Evolutionary conservation across 1,140 invertebrate genomes (phyloP).

Genomic region (Anthonomus grandis): DNA sequence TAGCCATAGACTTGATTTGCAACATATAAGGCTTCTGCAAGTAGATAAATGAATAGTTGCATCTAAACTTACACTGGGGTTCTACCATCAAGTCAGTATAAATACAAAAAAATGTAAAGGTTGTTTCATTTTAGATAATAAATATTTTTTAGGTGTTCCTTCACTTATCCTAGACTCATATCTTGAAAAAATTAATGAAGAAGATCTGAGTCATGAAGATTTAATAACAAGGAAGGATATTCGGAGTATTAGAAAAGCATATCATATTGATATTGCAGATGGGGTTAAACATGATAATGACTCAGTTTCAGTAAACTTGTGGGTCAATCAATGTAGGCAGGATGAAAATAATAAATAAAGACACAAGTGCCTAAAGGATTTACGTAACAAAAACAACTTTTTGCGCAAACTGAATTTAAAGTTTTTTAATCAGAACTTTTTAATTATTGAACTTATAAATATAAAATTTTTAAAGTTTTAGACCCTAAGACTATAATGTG

Average conservation of each 20-base stretch:
- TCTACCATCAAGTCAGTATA: not conserved
- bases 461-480: no score
- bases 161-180: not conserved
- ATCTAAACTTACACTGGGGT: slow-evolving; percentile 8
- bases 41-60: not conserved
- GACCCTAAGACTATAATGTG: no score
- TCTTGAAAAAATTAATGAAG: not conserved
- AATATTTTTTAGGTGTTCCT: not conserved
- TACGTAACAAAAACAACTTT: no score
- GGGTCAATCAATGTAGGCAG: not conserved
- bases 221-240: not conserved
- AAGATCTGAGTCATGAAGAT: not conserved
- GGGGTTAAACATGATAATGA: not conserved
- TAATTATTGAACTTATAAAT: no score
- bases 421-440: no score
- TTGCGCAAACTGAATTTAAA: no score
- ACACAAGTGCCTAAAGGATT: no score
- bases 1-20: not conserved
- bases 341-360: not conserved
- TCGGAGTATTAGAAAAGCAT: not conserved
- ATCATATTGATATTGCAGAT: not conserved
- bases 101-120: not conserved
- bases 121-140: not conserved
- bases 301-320: not conserved
- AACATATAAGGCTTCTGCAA: slow-evolving; percentile 4